Evolutionary conservation across 2,797 vertebrate genomes (phyloP).

Genomic region (Hemibagrus guttatus): DNA sequence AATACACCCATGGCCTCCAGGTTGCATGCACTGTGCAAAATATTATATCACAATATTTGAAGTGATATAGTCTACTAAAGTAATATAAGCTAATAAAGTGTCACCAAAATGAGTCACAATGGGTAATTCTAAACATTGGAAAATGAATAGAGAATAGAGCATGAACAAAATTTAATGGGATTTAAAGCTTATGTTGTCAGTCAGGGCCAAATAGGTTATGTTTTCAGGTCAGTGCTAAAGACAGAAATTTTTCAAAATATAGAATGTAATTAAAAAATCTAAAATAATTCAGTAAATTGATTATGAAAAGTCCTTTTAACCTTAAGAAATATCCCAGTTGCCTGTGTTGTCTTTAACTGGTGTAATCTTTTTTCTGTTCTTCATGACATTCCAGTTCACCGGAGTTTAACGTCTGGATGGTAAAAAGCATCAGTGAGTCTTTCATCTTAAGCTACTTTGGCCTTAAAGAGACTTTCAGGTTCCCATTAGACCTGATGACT

Average conservation of each 20-base stretch:
- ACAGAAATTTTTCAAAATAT: not conserved
- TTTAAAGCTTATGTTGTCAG: not conserved
- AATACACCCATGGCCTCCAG: not conserved
- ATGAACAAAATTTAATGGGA: not conserved
- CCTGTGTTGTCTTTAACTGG: not conserved
- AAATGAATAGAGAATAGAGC: no score
- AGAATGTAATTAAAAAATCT: not conserved
- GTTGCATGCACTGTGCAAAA: not conserved
- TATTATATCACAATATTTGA: not conserved
- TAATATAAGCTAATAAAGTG: not conserved
- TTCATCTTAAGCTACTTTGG: not conserved
- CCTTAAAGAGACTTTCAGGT: conserved; percentile 7
- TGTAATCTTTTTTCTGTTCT: not conserved
- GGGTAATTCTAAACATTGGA: not conserved
- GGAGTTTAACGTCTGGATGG: not conserved
- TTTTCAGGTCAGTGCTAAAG: not conserved
- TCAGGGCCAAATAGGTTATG: not conserved
- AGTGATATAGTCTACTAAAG: no score
- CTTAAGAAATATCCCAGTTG: not conserved
- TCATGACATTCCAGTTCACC: not conserved
- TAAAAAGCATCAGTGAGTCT: not conserved
- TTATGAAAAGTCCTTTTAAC: not conserved
- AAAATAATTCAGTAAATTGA: not conserved
- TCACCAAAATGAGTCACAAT: no score
- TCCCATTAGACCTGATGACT: not conserved